Conservation (phyloP, 2,888 invertebrate species). For the Drosophila merina region DNA sequence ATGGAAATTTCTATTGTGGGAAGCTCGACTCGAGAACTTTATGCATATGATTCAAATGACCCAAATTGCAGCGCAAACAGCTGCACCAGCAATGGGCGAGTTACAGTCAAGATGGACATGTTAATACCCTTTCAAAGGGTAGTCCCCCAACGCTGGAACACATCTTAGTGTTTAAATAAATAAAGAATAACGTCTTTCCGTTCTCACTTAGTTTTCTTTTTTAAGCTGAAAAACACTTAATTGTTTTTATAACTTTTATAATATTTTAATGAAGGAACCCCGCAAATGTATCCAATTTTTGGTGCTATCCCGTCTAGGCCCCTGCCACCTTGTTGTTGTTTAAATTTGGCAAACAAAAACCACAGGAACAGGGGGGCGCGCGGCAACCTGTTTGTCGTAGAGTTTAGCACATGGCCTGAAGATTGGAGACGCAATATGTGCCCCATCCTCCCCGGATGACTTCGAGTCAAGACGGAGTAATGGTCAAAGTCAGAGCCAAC, state of each 20-base stretch:
- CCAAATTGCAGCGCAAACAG: conserved; percentile 79
- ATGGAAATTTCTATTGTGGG: conserved; percentile 59
- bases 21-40: conserved; percentile 60
- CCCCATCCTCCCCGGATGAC: neutral
- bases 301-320: neutral
- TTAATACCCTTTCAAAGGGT: conserved; percentile 26
- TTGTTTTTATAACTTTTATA: too few species aligned
- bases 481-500: conserved; percentile 13
- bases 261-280: neutral
- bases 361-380: conserved; percentile 25
- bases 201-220: neutral
- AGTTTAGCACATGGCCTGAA: conserved; percentile 71
- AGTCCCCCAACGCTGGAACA: neutral
- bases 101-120: conserved; percentile 33
- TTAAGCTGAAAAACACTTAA: neutral
- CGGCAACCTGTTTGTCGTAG: conserved; percentile 70
- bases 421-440: conserved; percentile 27
- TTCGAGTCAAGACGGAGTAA: conserved; percentile 14
- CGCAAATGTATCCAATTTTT: conserved; percentile 18
- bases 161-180: too few species aligned
- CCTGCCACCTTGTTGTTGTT: conserved; percentile 65
- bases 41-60: conserved; percentile 77
- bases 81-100: conserved; percentile 46
- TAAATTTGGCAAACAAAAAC: conserved; percentile 74
- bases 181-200: neutral